Conservation (phyloP, 1,140 invertebrate species). For the Atta texana region DNA sequence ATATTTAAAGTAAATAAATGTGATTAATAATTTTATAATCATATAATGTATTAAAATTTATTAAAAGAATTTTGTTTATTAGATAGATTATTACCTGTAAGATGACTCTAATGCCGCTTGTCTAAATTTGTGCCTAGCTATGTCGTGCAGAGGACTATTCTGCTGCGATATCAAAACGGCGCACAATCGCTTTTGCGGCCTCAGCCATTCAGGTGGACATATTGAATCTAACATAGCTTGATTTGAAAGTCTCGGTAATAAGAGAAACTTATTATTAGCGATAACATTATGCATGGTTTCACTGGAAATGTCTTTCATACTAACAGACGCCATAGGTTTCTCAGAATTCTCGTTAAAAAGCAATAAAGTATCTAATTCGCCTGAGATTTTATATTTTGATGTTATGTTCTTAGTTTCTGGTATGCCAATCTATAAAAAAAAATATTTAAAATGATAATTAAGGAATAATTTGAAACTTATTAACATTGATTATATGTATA, state of each 20-base stretch:
- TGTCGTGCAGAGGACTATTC: slow-evolving; percentile 88
- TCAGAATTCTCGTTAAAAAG: slow-evolving; percentile 96
- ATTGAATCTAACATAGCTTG: slow-evolving; percentile 93
- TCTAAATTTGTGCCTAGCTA: slow-evolving; percentile 88
- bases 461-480: neutral
- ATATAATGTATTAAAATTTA: slow-evolving; percentile 6
- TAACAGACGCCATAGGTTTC: slow-evolving; percentile 93
- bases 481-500: neutral
- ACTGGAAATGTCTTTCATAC: slow-evolving; percentile 95
- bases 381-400: slow-evolving; percentile 90
- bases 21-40: slow-evolving; percentile 1
- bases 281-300: slow-evolving; percentile 96
- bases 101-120: slow-evolving; percentile 90
- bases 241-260: slow-evolving; percentile 95
- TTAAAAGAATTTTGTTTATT: slow-evolving; percentile 4
- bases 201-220: slow-evolving; percentile 95
- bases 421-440: slow-evolving; percentile 88
- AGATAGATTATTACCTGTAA: slow-evolving; percentile 81
- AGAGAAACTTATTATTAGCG: slow-evolving; percentile 94
- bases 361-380: slow-evolving; percentile 93
- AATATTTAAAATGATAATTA: slow-evolving; percentile 31
- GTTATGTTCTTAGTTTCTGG: slow-evolving; percentile 89
- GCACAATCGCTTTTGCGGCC: slow-evolving; percentile 94
- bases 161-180: slow-evolving; percentile 93
- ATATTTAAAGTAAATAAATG: neutral